Evolutionary conservation across 1,140 invertebrate genomes (phyloP).

Genomic region (Centruroides sculpturatus): DNA sequence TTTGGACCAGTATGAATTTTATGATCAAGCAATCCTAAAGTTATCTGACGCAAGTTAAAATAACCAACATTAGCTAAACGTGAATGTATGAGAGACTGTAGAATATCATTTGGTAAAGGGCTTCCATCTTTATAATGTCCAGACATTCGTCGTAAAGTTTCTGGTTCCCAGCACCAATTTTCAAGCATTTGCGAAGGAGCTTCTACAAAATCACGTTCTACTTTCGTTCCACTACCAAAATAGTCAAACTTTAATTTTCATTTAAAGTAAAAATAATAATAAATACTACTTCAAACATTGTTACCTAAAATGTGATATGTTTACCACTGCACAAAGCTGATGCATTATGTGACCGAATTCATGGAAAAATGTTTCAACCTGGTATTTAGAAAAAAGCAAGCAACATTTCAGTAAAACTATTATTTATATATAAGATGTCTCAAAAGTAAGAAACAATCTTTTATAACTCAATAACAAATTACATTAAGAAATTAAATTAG

Average conservation of each 20-base stretch:
- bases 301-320: conserved; percentile 28
- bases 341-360: conserved; percentile 45
- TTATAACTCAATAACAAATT: too few species aligned
- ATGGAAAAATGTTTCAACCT: conserved; percentile 42
- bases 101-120: conserved; percentile 33
- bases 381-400: not conserved
- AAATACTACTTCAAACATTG: not conserved
- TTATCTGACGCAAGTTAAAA: conserved; percentile 37
- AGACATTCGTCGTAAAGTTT: conserved; percentile 36
- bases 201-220: conserved; percentile 42
- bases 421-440: too few species aligned
- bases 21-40: conserved; percentile 37
- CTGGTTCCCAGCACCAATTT: conserved; percentile 42
- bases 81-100: conserved; percentile 33
- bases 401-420: too few species aligned
- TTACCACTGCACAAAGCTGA: conserved; percentile 34
- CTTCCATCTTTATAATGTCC: conserved; percentile 31
- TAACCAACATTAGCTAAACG: conserved; percentile 35
- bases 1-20: conserved; percentile 28
- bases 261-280: not conserved
- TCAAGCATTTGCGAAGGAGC: conserved; percentile 44
- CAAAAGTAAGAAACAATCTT: too few species aligned
- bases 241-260: not conserved
- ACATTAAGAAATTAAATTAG: too few species aligned
- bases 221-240: conserved; percentile 29